Base-by-base conservation (phyloP, 2,113 vertebrate genomes). In the Martes martes region DNA sequence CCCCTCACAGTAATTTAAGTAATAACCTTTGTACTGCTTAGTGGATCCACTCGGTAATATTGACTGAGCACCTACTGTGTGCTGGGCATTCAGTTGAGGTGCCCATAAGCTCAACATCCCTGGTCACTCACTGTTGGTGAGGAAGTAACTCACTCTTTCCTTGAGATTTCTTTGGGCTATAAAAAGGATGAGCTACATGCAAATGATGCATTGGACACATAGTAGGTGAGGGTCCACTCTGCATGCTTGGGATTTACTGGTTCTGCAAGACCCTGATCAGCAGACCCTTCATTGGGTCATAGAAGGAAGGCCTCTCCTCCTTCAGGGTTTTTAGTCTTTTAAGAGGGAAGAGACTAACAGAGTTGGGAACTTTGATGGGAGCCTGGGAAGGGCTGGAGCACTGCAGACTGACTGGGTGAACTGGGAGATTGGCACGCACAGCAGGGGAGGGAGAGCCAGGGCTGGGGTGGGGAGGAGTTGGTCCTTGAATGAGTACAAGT, bases 401-500 rank as follows among this genome's bases (percentile, higher is more conserved):
- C 11, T 24, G 28, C 3, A 21, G 33, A 47, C 9, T 2, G 14
- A 11, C n/a, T 85, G 9, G 23, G 6, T 24, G 33, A 65, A 57
- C 21, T 45, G 23, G 73, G 13, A 4, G 7, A 78, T 5, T 9
- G 14, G 23, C 11, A 50, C 26, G 69, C 55, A 45, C 24, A 8
- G 42, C 26, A 36, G 36, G 45, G 3, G 19, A 33, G 1, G 11
- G 6, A 33, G 7, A 73, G 31, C 16, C 23, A 57, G 31, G 11
- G 0, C 5, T 28, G 7, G 36, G 33, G 52, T 26, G 61, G 1
- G 14, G 33, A 31, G 42, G 18, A 59, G 15, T 0, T 8, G 15
- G 2, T 55, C 10, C 36, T 33, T 18, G 42, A 59, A 4, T 8
- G 7, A 26, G 6, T 19, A 0, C 13, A 39, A 50, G 1, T n/a